Evolutionary conservation across 2,797 vertebrate species (phyloP).

Genomic region (Clarias pachynema): DNA sequence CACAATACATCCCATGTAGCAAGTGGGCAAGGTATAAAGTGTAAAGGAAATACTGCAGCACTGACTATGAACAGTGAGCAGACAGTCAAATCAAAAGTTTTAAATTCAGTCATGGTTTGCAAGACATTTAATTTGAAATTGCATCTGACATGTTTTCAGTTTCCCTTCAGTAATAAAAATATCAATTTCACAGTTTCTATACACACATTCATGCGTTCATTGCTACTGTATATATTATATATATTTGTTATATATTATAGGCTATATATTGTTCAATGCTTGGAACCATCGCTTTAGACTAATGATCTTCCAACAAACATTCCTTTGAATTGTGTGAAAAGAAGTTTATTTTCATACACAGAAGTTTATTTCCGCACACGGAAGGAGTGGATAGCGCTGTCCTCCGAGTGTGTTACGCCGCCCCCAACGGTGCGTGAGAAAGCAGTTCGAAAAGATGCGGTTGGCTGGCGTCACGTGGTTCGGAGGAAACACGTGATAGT

Average conservation of each 20-base stretch:
- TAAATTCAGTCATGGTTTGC: background rate
- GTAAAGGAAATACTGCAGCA: background rate
- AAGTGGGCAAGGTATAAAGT: background rate
- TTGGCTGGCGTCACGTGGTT: no score
- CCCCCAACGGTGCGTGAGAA: no score
- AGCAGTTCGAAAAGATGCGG: no score
- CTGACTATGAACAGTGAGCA: background rate
- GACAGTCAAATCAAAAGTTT: background rate
- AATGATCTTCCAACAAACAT: background rate
- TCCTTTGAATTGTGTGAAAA: background rate
- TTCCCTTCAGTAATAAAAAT: background rate
- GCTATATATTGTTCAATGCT: no score
- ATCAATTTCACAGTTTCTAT: background rate
- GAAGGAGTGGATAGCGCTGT: no score
- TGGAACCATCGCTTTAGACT: background rate
- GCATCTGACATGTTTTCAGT: background rate
- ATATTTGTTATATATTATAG: no score
- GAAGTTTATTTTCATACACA: background rate
- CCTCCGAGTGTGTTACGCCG: no score
- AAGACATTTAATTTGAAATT: background rate
- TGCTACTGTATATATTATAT: no score
- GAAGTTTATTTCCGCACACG: no score
- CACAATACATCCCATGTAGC: background rate
- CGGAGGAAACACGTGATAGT: no score
- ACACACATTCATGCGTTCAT: background rate